Conservation (phyloP, 2,797 vertebrate genomes). For the Pipistrellus pygmaeus region DNA sequence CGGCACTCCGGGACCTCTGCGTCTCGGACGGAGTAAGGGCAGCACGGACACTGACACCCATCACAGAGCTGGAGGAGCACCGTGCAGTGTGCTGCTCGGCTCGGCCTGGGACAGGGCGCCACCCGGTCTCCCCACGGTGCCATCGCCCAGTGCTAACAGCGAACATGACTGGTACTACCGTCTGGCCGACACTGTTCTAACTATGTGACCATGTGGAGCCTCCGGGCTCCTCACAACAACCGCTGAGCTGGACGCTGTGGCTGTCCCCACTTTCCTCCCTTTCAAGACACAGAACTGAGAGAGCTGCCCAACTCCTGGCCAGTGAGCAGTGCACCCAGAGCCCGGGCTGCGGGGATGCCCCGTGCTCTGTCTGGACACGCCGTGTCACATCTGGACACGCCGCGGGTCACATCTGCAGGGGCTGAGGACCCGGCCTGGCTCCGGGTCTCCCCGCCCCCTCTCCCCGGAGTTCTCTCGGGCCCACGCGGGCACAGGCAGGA, state of each 20-base stretch:
- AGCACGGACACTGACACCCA: not conserved
- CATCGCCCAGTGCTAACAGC: not conserved
- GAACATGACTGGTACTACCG: not conserved
- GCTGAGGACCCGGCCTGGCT: not conserved
- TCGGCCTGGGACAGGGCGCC: not conserved
- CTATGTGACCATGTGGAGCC: accelerated
- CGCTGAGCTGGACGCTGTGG: not conserved
- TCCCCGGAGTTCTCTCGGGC: not conserved
- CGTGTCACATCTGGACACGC: not conserved
- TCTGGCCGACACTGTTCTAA: accelerated
- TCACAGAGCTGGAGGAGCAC: not conserved
- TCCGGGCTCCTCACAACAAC: not conserved
- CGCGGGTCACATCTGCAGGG: not conserved
- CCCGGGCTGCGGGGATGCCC: not conserved
- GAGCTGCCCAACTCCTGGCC: not conserved
- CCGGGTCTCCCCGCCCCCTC: not conserved
- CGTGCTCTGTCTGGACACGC: not conserved
- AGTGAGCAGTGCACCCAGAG: not conserved
- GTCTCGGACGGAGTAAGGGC: not conserved
- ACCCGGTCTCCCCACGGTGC: not conserved
- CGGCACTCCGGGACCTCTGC: not conserved
- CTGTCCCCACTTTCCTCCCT: not conserved
- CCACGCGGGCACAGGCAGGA: not conserved
- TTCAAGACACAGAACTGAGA: not conserved
- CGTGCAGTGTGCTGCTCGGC: not conserved